Base-by-base conservation (phyloP, 2,888 invertebrate species). In the Choreutis nemorana region DNA sequence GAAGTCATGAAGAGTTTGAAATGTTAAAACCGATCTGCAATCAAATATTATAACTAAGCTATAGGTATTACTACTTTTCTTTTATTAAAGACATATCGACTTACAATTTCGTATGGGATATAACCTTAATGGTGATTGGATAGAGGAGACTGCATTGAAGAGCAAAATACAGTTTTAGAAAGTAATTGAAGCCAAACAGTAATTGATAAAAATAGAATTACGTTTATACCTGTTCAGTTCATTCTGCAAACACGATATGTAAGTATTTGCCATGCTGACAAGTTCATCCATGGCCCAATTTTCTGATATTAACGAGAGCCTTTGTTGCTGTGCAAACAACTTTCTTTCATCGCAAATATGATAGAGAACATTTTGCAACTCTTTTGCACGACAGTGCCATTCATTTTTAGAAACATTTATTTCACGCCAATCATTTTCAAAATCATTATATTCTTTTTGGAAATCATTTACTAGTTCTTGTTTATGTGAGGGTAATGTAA, bases 391-490 rank as follows among this genome's bases (percentile, higher is more conserved):
- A 37, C 82, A 83, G 41, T 86, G 84, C 57, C 87, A 68, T 56
- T 87, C 86, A 32, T 81, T 81, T 53, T 85, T 87, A 2, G 83
- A 63, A 33, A 83, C 75, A 38, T 64, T 57, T 31, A 85, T 70
- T 32, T 75, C 66, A 2, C 86, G 66, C 59, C 83, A 77, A 43
- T 85, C 83, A 33, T 72, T 63, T 38, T 83, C 82, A 35, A 87
- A 75, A 12, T 75, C 63, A 56, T 87, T 87, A 40, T 83, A 86
- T 15, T 72, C 59, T 18, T 58, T 66, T 54, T 86, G 86, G 49
- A 87, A 87, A 11, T 61, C 50, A 26, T 65, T 50, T 4, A 87
- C 66, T 34, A 82, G 49, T 29, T 78, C 70, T 49, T 85, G 84
- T 50, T 83, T 85, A n/a, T 55, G 46, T 35, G 84, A 84, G 0